Percentiles rank a stretch among this genome's conserved stretches.
Conservation (phyloP, 2,888 invertebrate genomes). For the Hartigia nigra region DNA sequence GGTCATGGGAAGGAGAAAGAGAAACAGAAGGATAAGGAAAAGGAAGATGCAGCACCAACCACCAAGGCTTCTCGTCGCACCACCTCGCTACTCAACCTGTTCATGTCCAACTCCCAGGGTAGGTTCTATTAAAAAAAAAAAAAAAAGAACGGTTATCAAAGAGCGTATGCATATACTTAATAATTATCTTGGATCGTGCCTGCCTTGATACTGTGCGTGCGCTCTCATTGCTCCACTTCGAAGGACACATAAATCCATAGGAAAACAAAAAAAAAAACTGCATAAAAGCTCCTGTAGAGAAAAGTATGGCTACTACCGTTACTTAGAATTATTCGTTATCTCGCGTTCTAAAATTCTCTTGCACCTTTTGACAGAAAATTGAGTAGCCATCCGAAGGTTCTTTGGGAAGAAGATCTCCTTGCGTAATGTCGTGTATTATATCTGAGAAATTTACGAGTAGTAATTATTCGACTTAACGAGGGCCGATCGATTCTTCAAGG, state of each 20-base stretch:
- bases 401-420: not conserved
- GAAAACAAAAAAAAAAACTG: too few species aligned
- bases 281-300: not conserved
- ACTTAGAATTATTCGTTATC: not conserved
- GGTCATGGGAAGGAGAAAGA: conserved; percentile 52
- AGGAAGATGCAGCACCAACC: conserved; percentile 46
- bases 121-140: conserved; percentile 62
- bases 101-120: conserved; percentile 96
- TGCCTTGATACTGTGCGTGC: not conserved
- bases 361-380: not conserved
- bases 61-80: conserved; percentile 90
- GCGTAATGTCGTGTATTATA: not conserved
- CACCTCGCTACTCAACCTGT: conserved; percentile 93
- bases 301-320: not conserved
- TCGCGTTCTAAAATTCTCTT: too few species aligned
- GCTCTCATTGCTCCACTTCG: not conserved
- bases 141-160: conserved; percentile 15
- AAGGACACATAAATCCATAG: not conserved
- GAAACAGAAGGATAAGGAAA: conserved; percentile 53
- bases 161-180: conserved; percentile 1
- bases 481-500: too few species aligned
- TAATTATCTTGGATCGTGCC: not conserved
- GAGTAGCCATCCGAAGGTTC: not conserved
- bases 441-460: not conserved
- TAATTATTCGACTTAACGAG: not conserved